A percentile compares a stretch with the other conserved stretches of the same genome.
Evolutionary conservation across 1,140 invertebrate genomes (phyloP).

Genomic region (Globodera rostochiensis): DNA sequence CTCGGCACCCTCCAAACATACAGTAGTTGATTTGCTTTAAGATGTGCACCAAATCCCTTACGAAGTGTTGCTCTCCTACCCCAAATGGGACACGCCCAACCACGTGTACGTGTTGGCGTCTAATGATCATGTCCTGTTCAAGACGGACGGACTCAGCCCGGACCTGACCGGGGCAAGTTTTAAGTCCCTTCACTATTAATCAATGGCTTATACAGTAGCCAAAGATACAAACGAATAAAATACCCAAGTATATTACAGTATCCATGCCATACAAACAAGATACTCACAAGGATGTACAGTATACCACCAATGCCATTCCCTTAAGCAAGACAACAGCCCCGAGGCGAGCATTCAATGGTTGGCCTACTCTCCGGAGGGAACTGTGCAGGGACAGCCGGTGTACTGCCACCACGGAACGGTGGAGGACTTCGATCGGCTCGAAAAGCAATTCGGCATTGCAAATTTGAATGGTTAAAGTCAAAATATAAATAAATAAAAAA

Average conservation of each 20-base stretch:
- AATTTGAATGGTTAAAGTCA: background rate
- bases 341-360: slow-evolving; percentile 61
- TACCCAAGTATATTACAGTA: background rate
- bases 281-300: no score
- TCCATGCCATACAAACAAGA: no score
- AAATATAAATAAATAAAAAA: background rate
- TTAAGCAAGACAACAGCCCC: background rate
- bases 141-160: slow-evolving; percentile 48
- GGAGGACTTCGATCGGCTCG: slow-evolving; percentile 52
- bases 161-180: background rate
- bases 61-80: slow-evolving; percentile 57
- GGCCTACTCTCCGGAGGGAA: slow-evolving; percentile 53
- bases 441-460: slow-evolving; percentile 20
- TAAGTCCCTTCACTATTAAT: background rate
- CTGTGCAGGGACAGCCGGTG: slow-evolving; percentile 55
- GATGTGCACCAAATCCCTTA: slow-evolving; percentile 58
- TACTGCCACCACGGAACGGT: slow-evolving; percentile 52
- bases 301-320: no score
- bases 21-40: slow-evolving; percentile 40
- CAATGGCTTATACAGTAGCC: background rate
- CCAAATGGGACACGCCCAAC: slow-evolving; percentile 55
- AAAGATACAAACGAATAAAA: background rate
- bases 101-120: slow-evolving; percentile 42
- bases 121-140: slow-evolving; percentile 33
- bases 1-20: no score